These are phyloP conservation scores for Eustalomyia histrio DNA, from an alignment of 2,888 invertebrate genomes.

Conservation along the genomic window DNA sequence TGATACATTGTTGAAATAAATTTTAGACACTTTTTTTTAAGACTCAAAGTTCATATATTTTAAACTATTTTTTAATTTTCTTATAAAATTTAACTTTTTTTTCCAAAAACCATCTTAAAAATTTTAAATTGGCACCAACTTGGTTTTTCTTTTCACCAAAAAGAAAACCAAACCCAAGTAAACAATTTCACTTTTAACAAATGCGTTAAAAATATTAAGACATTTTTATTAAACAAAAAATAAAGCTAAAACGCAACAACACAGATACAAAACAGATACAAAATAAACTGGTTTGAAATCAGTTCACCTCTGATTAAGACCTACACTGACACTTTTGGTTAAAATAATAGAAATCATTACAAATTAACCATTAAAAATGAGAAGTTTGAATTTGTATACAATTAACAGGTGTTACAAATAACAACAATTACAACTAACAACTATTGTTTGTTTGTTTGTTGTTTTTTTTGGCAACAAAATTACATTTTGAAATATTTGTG, in stretches of 20 bases:
- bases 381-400: constrained; percentile 19
- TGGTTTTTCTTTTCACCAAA: background rate
- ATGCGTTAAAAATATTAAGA: constrained; percentile 38
- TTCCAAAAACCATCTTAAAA: no score
- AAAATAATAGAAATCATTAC: constrained; percentile 22
- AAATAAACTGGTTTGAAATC: constrained; percentile 54
- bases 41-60: no score
- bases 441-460: background rate
- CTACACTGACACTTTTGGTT: constrained; percentile 28
- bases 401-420: constrained; percentile 47
- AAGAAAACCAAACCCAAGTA: background rate
- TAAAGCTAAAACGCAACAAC: background rate
- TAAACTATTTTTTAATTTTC: no score
- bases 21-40: no score
- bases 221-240: constrained; percentile 8
- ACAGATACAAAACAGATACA: constrained; percentile 3
- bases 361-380: constrained; percentile 51
- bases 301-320: constrained; percentile 54
- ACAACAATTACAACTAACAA: background rate
- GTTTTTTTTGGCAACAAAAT: background rate
- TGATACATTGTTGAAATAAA: no score
- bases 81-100: no score
- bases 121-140: background rate
- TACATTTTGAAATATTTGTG: constrained; percentile 1
- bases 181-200: constrained; percentile 31